phyloP scores from a whole-genome alignment of 1,140 invertebrate species.

The Mizuhopecten yessoensis region DNA sequence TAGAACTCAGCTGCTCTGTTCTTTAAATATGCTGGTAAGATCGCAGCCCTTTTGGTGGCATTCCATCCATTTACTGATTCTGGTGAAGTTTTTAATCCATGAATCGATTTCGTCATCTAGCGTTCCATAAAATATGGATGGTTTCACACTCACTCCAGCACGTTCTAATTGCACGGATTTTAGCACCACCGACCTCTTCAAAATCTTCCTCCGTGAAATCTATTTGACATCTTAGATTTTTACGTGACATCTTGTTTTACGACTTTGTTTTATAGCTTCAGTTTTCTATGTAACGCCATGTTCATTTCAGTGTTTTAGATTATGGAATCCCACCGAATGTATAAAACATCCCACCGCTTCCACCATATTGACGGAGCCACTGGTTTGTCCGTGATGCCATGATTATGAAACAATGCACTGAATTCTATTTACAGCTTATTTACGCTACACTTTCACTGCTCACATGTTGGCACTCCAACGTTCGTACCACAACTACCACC shows the following conservation, averaged over 20 bases:
- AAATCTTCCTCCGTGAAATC: no score
- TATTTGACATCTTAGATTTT: background rate
- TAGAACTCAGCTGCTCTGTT: constrained; percentile 45
- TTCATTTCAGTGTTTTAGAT: background rate
- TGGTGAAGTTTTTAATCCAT: constrained; percentile 49
- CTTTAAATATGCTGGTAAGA: constrained; percentile 19
- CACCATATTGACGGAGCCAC: background rate
- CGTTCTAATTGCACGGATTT: background rate
- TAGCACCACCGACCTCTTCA: no score
- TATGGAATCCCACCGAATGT: background rate
- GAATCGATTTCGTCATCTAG: constrained; percentile 45
- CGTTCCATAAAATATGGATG: constrained; percentile 42
- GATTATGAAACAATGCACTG: background rate
- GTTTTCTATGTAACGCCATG: no score
- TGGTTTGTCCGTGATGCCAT: background rate
- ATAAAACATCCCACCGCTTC: background rate
- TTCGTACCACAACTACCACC: no score
- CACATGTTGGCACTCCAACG: no score
- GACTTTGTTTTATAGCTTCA: background rate
- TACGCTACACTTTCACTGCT: no score
- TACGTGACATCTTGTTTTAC: background rate
- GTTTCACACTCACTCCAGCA: constrained; percentile 2
- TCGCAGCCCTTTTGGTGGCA: background rate
- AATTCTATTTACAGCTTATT: no score
- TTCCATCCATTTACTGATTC: constrained; percentile 42